phyloP scores from a whole-genome alignment of 2,888 invertebrate species.

The Eledona agricola region DNA sequence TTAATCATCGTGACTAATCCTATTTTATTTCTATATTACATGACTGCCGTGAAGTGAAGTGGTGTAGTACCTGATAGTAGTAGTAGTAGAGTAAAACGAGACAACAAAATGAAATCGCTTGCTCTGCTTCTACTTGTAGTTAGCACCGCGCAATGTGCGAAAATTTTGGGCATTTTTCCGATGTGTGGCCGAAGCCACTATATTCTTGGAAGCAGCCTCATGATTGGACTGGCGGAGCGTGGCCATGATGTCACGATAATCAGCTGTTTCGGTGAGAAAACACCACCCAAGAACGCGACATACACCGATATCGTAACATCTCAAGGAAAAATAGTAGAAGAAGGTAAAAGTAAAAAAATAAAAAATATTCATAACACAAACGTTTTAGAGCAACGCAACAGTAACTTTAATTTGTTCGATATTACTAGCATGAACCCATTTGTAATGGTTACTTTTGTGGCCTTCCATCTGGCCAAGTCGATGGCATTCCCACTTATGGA shows the following conservation, averaged over 20 bases:
- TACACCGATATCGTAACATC: constrained; percentile 27
- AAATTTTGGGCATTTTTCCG: constrained; percentile 37
- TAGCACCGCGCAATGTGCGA: constrained; percentile 1
- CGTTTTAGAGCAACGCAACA: too few relatives aligned
- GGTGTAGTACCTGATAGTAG: too few relatives aligned
- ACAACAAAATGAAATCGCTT: too few relatives aligned
- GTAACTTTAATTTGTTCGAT: constrained; percentile 13
- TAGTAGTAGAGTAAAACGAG: too few relatives aligned
- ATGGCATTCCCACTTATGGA: too few relatives aligned
- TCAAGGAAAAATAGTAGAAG: constrained; percentile 20
- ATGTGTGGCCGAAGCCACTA: constrained; percentile 45
- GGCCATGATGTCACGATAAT: constrained; percentile 52
- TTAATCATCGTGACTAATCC: too few relatives aligned
- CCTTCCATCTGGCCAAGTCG: neutral
- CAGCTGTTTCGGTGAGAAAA: constrained; percentile 32
- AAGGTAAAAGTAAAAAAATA: constrained; percentile 26
- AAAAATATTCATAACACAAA: constrained; percentile 7
- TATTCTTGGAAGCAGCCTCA: constrained; percentile 44
- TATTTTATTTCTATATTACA: too few relatives aligned
- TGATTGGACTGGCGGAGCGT: constrained; percentile 45
- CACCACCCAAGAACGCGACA: constrained; percentile 10
- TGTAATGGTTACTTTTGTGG: neutral
- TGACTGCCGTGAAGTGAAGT: too few relatives aligned
- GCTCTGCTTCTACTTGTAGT: constrained; percentile 1
- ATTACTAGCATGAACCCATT: neutral